Conservation (phyloP, 2,888 invertebrate species). For the Chrysina gloriosa region DNA sequence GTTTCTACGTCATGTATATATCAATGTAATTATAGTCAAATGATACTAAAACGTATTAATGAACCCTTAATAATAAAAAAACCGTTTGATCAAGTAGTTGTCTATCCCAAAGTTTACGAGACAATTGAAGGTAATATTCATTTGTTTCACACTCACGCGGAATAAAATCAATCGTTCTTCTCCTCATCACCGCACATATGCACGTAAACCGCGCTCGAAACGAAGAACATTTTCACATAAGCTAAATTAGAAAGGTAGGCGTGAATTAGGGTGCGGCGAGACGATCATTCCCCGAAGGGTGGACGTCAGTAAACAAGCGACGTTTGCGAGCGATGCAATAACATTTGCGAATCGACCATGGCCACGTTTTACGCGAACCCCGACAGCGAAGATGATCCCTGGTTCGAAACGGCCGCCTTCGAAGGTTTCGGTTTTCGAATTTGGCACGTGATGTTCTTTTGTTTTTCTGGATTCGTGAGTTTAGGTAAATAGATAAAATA, state of each 20-base stretch:
- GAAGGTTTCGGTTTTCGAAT: conserved; percentile 79
- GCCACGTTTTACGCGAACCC: conserved; percentile 63
- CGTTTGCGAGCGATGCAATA: neutral
- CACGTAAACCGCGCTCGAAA: conserved; percentile 4
- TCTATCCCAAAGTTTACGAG: too few species aligned
- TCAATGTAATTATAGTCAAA: too few species aligned
- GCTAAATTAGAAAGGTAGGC: conserved; percentile 44
- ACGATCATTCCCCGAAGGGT: conserved; percentile 27
- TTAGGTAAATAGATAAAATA: conserved; percentile 67
- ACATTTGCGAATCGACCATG: conserved; percentile 49
- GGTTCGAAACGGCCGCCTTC: conserved; percentile 78
- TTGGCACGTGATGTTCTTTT: conserved; percentile 85
- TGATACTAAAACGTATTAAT: too few species aligned
- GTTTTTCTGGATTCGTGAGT: conserved; percentile 72
- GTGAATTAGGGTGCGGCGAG: conserved; percentile 46
- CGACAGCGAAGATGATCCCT: conserved; percentile 65
- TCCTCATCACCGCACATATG: too few species aligned
- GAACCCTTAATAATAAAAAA: too few species aligned
- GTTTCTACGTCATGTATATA: too few species aligned
- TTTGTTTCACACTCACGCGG: neutral
- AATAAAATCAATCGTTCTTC: too few species aligned
- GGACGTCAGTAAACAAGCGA: too few species aligned
- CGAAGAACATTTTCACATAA: conserved; percentile 45
- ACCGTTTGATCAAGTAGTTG: too few species aligned
- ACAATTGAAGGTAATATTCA: conserved; percentile 10